phyloP scores from a whole-genome alignment of 2,797 vertebrate genomes.

The Pseudochirops cupreus region DNA sequence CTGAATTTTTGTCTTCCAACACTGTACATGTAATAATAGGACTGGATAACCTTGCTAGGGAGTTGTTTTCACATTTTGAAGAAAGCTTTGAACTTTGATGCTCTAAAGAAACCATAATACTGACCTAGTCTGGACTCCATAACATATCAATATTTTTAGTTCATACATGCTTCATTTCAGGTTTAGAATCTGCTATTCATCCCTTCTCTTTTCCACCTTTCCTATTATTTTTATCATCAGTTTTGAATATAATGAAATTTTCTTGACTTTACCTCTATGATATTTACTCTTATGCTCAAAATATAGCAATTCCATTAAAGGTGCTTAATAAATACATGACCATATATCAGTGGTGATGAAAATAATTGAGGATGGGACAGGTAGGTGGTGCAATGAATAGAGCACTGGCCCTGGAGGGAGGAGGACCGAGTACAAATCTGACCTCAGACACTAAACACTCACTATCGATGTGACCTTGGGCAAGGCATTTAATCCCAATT shows the following conservation, averaged over 20 bases:
- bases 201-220: neutral
- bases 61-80: neutral
- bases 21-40: too few relatives aligned
- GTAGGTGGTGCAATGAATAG: too few relatives aligned
- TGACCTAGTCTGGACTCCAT: too few relatives aligned
- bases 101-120: too few relatives aligned
- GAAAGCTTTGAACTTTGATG: neutral
- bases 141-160: neutral
- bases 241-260: neutral
- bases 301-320: neutral
- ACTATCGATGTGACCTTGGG: too few relatives aligned
- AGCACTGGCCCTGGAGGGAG: too few relatives aligned
- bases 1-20: neutral
- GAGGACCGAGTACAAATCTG: too few relatives aligned
- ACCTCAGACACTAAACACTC: too few relatives aligned
- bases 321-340: neutral
- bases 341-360: neutral
- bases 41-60: too few relatives aligned
- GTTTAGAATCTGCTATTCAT: neutral
- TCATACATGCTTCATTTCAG: neutral
- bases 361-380: neutral
- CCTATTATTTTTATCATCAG: neutral
- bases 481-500: too few relatives aligned
- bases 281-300: neutral
- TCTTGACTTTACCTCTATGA: neutral